phyloP scores from a whole-genome alignment of 2,113 vertebrate species.

The Eulemur macaco region DNA sequence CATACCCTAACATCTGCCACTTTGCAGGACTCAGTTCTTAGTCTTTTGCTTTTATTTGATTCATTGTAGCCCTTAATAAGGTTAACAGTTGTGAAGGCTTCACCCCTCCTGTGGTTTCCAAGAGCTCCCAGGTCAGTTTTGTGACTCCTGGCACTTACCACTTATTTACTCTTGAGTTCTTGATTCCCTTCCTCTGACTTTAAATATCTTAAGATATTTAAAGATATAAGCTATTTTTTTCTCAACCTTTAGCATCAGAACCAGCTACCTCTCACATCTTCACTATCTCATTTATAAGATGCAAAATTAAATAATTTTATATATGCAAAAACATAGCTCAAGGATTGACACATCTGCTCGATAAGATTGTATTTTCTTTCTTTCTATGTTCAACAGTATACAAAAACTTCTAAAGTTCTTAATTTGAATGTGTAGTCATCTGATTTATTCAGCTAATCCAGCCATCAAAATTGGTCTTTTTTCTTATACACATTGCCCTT shows the following conservation, averaged over 20 bases:
- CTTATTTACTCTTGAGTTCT: background rate
- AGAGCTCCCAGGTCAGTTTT: background rate
- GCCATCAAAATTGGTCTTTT: background rate
- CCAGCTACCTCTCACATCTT: background rate
- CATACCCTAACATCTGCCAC: background rate
- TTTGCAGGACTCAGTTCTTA: background rate
- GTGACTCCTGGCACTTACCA: background rate
- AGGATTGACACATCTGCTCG: background rate
- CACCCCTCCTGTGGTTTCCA: background rate
- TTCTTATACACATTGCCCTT: background rate
- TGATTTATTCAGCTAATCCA: background rate
- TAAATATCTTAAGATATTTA: background rate
- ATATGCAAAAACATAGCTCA: background rate
- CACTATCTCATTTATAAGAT: background rate
- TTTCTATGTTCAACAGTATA: background rate
- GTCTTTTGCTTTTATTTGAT: background rate
- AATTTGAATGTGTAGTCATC: background rate
- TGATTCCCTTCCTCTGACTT: background rate
- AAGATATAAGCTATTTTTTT: background rate
- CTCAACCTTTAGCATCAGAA: background rate
- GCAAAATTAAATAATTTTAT: background rate
- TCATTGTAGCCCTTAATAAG: background rate
- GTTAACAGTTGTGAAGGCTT: background rate
- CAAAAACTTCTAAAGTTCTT: background rate
- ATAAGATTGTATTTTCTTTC: background rate